Evolutionary conservation across 2,113 vertebrate species (phyloP).

Genomic region (Pseudopodoces humilis): DNA sequence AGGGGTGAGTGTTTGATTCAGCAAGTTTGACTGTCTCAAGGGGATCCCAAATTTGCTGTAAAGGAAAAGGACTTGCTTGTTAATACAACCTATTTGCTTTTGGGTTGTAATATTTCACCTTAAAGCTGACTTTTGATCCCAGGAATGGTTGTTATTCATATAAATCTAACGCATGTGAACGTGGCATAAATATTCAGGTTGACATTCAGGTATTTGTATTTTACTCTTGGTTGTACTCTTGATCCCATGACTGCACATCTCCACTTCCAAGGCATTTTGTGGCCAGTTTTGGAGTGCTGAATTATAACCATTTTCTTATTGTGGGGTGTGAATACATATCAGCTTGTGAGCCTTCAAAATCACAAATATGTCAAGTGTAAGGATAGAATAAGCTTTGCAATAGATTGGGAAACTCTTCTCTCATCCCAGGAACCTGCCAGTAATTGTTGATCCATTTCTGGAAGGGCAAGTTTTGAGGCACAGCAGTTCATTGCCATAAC

Average conservation of each 20-base stretch:
- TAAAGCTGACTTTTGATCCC: not conserved
- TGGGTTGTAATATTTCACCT: not conserved
- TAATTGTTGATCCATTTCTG: not conserved
- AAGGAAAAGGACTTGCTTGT: not conserved
- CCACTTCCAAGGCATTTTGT: not conserved
- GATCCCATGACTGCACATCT: not conserved
- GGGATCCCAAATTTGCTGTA: not conserved
- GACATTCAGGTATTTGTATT: not conserved
- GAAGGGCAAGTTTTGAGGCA: not conserved
- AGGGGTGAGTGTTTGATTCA: not conserved
- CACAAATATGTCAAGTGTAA: not conserved
- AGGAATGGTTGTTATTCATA: not conserved
- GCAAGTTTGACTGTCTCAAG: not conserved
- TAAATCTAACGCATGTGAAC: not conserved
- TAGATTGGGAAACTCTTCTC: not conserved
- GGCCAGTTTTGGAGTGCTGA: not conserved
- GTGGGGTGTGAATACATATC: not conserved
- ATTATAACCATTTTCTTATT: not conserved
- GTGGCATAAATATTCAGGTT: not conserved
- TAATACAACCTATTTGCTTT: slow-evolving; percentile 1
- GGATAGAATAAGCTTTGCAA: not conserved
- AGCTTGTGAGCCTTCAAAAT: not conserved
- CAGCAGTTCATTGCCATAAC: not conserved
- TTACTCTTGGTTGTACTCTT: not conserved
- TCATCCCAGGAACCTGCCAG: not conserved